Evolutionary conservation across 1,140 invertebrate genomes (phyloP), one percentile per base, ranked within the genome.

Genomic region (Drosophila mauritiana): DNA sequence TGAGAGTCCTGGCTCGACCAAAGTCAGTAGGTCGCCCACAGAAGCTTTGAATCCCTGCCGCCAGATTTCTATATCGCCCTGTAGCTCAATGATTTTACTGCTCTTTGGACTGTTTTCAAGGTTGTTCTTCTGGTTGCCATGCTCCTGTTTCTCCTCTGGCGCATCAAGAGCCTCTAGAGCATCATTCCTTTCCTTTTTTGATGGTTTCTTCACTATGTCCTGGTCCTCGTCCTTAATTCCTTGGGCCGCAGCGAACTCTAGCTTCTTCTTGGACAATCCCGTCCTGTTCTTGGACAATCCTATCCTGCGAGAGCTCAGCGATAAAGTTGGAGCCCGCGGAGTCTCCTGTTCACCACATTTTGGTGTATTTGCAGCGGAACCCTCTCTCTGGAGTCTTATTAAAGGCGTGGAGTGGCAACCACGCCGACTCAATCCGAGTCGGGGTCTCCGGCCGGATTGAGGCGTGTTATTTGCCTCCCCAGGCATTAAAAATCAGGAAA

Each of bases 41-140:
- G 88, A 72, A 2, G 59, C 55, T 6, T 40, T 52, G 37, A 91
- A 91, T 1, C 63, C 86, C 34, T 31, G 61, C 15, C 53, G 68
- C 90, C 90, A 91, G 1, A 53, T 57, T 27, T 76, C 67, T 37
- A 91, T 82, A 5, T 81, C 84, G 1, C 56, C 39, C 11, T 80
- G 63, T 0, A 91, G 52, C 12, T 89, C 81, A 0, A 57, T 2
- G 1, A 83, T 79, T 63, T 73, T 65, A 3, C 63, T 61, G 15
- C 56, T 40, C 8, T 56, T 39, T 20, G 67, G 51, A 2, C 20
- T 12, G 2, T 17, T 15, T 31, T 43, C 25, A 0, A 6, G 4
- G 5, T 54, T 15, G 1, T 40, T 36, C 34, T 39, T 11, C 0
- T 31, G 27, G 45, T 3, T 1, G 1, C 34, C 17, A 1, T 12